Conservation (phyloP, 2,113 vertebrate species). For the Seriola quinqueradiata region DNA sequence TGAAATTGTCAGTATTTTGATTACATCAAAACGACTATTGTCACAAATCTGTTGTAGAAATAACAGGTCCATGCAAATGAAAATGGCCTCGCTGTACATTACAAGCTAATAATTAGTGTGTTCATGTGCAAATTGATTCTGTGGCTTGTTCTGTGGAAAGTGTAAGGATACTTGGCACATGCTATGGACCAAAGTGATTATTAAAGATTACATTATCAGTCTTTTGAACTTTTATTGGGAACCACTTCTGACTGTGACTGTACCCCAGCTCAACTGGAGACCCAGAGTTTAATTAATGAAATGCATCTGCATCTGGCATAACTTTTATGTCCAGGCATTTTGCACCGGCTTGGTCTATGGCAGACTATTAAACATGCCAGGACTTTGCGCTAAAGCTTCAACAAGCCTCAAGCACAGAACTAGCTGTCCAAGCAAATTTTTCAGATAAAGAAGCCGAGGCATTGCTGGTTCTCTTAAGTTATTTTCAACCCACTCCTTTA, state of each 20-base stretch:
- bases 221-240: neutral
- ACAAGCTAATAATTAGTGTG: neutral
- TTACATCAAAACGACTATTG: neutral
- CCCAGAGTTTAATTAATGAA: slow-evolving; percentile 3
- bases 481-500: neutral
- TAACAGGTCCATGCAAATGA: neutral
- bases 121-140: neutral
- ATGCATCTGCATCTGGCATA: neutral
- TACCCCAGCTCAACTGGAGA: neutral
- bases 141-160: neutral
- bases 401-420: slow-evolving; percentile 23
- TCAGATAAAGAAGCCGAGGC: neutral
- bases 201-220: neutral
- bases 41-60: neutral
- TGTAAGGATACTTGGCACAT: neutral
- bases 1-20: neutral
- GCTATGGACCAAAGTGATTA: neutral
- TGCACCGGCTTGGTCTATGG: neutral
- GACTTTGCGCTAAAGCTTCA: slow-evolving; percentile 7
- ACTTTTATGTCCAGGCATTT: neutral
- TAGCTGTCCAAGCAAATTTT: slow-evolving; percentile 22
- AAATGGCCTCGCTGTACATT: neutral
- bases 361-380: slow-evolving; percentile 25
- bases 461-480: slow-evolving; percentile 16
- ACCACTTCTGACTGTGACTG: neutral